A percentile compares a stretch with the other conserved stretches of the same genome.
Evolutionary conservation across 2,888 invertebrate genomes (phyloP).

Genomic region (Tiliacea citrago): DNA sequence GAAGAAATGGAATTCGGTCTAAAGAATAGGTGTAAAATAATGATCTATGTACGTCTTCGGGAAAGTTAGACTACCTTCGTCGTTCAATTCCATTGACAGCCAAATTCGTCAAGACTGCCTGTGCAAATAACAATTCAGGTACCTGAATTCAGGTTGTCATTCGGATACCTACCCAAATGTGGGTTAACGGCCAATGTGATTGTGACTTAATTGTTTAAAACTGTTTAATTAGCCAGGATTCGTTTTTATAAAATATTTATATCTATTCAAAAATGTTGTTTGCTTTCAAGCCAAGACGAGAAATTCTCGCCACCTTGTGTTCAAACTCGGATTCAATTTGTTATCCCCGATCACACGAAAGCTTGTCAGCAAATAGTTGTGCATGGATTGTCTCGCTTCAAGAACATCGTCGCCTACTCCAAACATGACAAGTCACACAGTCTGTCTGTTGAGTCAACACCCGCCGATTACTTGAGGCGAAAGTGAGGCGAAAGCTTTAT

Average conservation of each 20-base stretch:
- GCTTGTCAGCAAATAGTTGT: slow-evolving; percentile 49
- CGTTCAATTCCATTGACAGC: too few relatives aligned
- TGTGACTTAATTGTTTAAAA: not conserved
- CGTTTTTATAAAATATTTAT: not conserved
- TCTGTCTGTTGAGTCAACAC: slow-evolving; percentile 41
- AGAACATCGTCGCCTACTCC: slow-evolving; percentile 20
- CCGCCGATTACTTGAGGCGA: slow-evolving; percentile 37
- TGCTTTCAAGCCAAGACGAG: not conserved
- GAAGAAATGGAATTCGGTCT: too few relatives aligned
- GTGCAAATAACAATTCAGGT: not conserved
- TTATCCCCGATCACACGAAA: slow-evolving; percentile 27
- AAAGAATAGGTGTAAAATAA: not conserved
- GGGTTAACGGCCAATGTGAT: not conserved
- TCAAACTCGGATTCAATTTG: slow-evolving; percentile 43
- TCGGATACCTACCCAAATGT: not conserved
- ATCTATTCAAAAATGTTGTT: slow-evolving; percentile 12
- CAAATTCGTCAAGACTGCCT: not conserved
- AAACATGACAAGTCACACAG: slow-evolving; percentile 22
- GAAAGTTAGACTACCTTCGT: too few relatives aligned
- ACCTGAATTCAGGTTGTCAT: not conserved
- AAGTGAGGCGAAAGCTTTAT: slow-evolving; percentile 29
- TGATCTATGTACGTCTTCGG: not conserved
- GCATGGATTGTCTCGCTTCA: slow-evolving; percentile 38
- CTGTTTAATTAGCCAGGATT: not conserved
- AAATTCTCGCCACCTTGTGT: slow-evolving; percentile 15